Conservation (phyloP, 2,797 vertebrate species). For the Coluber constrictor region DNA sequence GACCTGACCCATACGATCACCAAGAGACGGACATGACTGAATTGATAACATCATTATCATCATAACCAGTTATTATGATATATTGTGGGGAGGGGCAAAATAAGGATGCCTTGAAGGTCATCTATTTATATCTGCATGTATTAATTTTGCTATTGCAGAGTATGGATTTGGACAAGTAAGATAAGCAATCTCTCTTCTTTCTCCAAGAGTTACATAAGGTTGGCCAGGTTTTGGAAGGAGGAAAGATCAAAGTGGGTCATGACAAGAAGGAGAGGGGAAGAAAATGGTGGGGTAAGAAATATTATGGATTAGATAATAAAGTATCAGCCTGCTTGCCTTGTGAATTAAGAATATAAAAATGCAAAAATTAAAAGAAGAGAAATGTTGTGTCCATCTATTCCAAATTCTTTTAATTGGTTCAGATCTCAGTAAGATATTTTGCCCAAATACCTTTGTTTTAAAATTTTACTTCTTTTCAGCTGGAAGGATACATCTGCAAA, state of each 20-base stretch:
- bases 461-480: not conserved
- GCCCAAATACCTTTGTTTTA: not conserved
- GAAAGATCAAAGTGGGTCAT: not conserved
- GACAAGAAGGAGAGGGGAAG: not conserved
- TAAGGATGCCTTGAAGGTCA: not conserved
- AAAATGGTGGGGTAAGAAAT: not conserved
- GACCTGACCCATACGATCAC: not conserved
- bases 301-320: not conserved
- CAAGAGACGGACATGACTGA: not conserved
- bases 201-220: not conserved
- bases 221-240: not conserved
- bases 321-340: not conserved
- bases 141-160: not conserved
- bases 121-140: not conserved
- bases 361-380: not conserved
- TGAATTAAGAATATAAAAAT: not conserved
- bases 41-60: not conserved
- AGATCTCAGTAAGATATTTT: not conserved
- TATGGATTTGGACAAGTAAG: not conserved
- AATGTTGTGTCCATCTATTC: not conserved
- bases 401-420: not conserved
- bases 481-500: not conserved
- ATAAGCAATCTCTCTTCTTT: not conserved
- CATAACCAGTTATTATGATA: not conserved
- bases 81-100: not conserved